These are phyloP conservation scores for Taxidea taxus DNA, from an alignment of 2,113 vertebrate species.

Conservation along the genomic window DNA sequence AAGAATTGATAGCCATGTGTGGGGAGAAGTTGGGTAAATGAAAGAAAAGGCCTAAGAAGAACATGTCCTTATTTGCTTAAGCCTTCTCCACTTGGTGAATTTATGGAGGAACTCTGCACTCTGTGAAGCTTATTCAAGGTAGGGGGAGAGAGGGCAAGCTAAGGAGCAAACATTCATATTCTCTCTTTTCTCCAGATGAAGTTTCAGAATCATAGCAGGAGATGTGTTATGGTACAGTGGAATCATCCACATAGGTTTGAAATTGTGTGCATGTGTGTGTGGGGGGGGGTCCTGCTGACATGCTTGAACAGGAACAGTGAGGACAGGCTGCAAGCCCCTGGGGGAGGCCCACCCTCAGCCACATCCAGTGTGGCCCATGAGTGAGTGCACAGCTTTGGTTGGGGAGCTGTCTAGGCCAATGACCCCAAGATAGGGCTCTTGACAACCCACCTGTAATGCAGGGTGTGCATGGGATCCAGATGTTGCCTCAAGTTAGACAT, in stretches of 20 bases:
- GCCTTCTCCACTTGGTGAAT: background rate
- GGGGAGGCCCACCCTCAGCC: background rate
- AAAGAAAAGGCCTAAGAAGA: background rate
- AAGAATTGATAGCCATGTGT: background rate
- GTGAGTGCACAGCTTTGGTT: background rate
- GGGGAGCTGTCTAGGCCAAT: too few species aligned
- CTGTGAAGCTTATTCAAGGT: background rate
- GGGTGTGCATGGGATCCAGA: background rate
- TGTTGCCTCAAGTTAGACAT: too few species aligned
- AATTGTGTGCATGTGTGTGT: background rate
- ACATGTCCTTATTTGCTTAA: background rate
- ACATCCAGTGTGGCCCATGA: background rate
- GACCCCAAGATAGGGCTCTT: background rate
- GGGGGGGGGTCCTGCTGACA: background rate
- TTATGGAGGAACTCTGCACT: background rate
- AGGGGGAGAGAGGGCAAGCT: background rate
- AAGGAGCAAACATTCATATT: background rate
- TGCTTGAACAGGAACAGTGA: background rate
- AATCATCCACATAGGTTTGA: background rate
- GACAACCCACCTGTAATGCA: accelerated
- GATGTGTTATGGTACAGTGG: background rate
- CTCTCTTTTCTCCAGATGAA: background rate
- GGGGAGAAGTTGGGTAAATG: background rate
- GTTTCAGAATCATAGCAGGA: background rate
- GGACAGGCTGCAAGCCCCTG: background rate